phyloP scores from a whole-genome alignment of 2,888 invertebrate species.

The Biston betularia region DNA sequence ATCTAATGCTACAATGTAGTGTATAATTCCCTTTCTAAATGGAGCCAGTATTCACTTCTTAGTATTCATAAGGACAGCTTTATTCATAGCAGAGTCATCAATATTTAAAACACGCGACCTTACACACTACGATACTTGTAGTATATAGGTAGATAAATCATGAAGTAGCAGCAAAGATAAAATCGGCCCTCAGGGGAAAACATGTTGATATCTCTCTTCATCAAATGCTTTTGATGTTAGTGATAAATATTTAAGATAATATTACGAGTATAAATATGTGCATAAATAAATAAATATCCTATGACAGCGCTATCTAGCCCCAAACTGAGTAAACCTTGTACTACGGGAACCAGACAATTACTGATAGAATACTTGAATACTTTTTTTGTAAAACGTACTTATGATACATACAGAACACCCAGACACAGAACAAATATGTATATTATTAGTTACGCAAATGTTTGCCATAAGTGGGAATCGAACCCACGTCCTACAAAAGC shows the following conservation, averaged over 20 bases:
- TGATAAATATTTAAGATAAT: conserved; percentile 18
- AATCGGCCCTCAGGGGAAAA: conserved; percentile 28
- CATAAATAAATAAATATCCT: too few species aligned
- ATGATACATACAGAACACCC: too few species aligned
- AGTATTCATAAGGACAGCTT: conserved; percentile 72
- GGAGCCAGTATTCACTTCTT: conserved; percentile 67
- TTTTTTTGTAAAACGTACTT: too few species aligned
- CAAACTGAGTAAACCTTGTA: too few species aligned
- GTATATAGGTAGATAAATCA: conserved; percentile 36
- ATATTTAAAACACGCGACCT: conserved; percentile 41
- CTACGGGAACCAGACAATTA: too few species aligned
- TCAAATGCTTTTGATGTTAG: conserved; percentile 12
- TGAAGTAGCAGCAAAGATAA: conserved; percentile 30
- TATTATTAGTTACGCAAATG: too few species aligned
- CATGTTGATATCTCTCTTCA: conserved; percentile 27
- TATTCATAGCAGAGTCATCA: conserved; percentile 56
- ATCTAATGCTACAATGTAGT: neutral
- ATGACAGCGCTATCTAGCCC: too few species aligned
- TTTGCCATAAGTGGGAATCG: too few species aligned
- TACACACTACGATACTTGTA: conserved; percentile 37
- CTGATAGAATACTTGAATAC: too few species aligned
- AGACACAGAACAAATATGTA: too few species aligned
- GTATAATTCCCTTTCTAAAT: conserved; percentile 47
- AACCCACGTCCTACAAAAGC: too few species aligned
- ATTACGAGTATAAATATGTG: neutral